Conservation (phyloP, 2,113 vertebrate species). For the Labeo catla region DNA sequence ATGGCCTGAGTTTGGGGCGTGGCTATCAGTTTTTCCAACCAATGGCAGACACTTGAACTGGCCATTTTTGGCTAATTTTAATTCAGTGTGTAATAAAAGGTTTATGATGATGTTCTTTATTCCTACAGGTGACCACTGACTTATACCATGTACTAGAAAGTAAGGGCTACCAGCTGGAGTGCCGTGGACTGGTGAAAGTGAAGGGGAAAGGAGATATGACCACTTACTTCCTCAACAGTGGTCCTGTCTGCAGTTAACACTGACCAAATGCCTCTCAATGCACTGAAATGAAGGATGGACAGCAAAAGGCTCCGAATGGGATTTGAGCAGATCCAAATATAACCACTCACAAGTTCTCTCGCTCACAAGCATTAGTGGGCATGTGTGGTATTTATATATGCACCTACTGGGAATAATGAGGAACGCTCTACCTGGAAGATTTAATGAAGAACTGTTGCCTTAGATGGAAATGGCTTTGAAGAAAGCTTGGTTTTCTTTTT, state of each 20-base stretch:
- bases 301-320: conserved; percentile 35
- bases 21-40: neutral
- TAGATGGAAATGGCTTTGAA: conserved; percentile 66
- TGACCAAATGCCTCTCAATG: conserved; percentile 62
- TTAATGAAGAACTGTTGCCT: conserved; percentile 74
- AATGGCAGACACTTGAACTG: neutral
- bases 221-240: conserved; percentile 95
- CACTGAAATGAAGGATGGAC: conserved; percentile 62
- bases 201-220: conserved; percentile 98
- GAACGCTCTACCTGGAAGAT: conserved; percentile 65
- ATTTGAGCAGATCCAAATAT: conserved; percentile 37
- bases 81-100: neutral
- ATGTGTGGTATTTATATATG: conserved; percentile 47
- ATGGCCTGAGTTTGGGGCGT: neutral
- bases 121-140: conserved; percentile 90
- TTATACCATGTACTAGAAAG: conserved; percentile 90
- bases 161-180: conserved; percentile 92
- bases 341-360: conserved; percentile 47
- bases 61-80: neutral
- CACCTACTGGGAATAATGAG: conserved; percentile 60
- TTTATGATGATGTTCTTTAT: neutral
- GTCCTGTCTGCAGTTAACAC: conserved; percentile 84
- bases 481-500: conserved; percentile 61
- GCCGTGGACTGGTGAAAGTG: conserved; percentile 92
- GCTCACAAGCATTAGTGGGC: conserved; percentile 32